Conservation (phyloP, 2,888 invertebrate genomes). For the Panzeria rudis region DNA sequence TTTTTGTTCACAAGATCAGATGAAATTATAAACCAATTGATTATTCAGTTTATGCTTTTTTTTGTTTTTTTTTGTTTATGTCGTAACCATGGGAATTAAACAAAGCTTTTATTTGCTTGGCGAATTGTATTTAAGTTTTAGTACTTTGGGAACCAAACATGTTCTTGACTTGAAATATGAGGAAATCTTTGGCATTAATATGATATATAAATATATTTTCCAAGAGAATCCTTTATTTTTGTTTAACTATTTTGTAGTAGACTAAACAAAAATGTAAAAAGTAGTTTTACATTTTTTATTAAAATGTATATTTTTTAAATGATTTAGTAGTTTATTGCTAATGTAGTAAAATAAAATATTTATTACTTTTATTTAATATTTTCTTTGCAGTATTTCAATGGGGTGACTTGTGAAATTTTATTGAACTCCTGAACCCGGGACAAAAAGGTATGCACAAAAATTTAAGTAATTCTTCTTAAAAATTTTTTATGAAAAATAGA, state of each 20-base stretch:
- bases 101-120: conserved; percentile 15
- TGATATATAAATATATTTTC: background rate
- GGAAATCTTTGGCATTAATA: conserved; percentile 15
- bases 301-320: background rate
- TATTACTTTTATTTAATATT: conserved; percentile 26
- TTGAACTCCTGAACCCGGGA: conserved; percentile 83
- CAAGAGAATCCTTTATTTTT: background rate
- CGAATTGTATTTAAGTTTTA: conserved; percentile 4
- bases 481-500: too few species aligned
- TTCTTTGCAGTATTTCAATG: conserved; percentile 83
- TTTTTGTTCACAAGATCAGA: conserved; percentile 16
- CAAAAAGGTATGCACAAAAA: conserved; percentile 80
- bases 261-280: conserved; percentile 35
- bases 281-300: background rate
- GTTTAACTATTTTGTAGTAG: conserved; percentile 12
- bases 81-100: conserved; percentile 43
- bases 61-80: background rate
- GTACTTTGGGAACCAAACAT: conserved; percentile 41
- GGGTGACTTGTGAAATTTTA: conserved; percentile 82
- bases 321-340: conserved; percentile 1
- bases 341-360: background rate
- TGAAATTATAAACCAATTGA: conserved; percentile 8
- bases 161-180: conserved; percentile 45
- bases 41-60: background rate
- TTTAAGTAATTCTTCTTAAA: background rate